Evolutionary conservation across 1,140 invertebrate species (phyloP), one percentile per base, ranked within the genome.

Genomic region (Anoplolepis gracilipes): DNA sequence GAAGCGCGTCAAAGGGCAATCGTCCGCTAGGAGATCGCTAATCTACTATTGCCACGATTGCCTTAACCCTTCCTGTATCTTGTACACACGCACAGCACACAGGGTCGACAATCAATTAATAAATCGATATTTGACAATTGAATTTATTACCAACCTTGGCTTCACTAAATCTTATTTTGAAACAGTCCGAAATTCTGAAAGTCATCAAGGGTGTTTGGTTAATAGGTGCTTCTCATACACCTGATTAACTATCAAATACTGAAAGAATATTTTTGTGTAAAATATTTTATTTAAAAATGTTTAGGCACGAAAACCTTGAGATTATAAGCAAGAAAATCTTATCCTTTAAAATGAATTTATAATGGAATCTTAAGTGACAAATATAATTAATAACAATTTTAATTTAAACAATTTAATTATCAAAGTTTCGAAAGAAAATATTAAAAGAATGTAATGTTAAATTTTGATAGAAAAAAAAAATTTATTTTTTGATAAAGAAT

Each of bases 1-100:
- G 77, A 62, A 86, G 57, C 30, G 39, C 64, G 30, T 88, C 64
- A 49, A 61, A 49, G 53, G 61, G 30, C 67, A 62, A 61, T 85
- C 76, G 69, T 19, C 62, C 36, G 42, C 22, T 67, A 49, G 25
- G 8, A 57, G 53, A 82, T 82, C 8, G 65, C 36, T 42, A 57
- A 57, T 57, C 33, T 36, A 5, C n/a, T 16, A 67, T 67, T 65
- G 19, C 28, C 5, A 28, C 36, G 53, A 70, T 59, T 25, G 30
- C 19, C 61, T 36, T 28, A 42, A 42, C 36, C 19, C 53, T 57
- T 72, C 42, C 42, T 46, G 10, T 11, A 1, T 25, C 22, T 28
- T 25, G 25, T 8, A n/a, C 19, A 16, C n/a, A 6, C 19, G n/a
- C 13, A 36, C 19, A 28, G 46, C 61, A n/a, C n/a, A 33, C 30